Base-by-base conservation (phyloP, 1,140 invertebrate genomes). In the Papilio dardanus region DNA sequence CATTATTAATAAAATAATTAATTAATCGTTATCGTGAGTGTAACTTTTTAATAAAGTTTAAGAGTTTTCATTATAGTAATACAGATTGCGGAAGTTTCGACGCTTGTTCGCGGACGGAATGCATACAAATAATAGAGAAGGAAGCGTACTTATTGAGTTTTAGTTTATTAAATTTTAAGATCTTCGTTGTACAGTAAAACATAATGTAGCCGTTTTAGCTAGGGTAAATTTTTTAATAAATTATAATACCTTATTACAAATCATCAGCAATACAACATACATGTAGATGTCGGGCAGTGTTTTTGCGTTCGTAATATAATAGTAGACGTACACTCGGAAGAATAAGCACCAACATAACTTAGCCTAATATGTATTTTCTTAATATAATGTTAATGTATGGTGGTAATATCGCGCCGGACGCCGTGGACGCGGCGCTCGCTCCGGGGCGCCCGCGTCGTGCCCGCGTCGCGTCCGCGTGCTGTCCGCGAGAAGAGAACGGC, bases 21-120 rank as follows among this genome's bases (percentile, higher is more conserved):
- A 83, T 83, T 81, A 91, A 93, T 93, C 88, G 90, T 93, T 93
- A 93, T 92, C 84, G 90, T 93, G 91, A 88, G 85, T 91, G 90
- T 93, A 93, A 93, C 85, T 86, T 91, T 62, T 91, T 90, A 87
- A 90, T 91, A 88, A 91, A 87, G 82, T 81, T 79, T 90, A 89
- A 87, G 85, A 87, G 80, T 86, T 86, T 88, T 88, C 84, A 85
- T 84, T 86, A 85, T 84, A 86, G 83, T 85, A 74, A 79, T 82
- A 87, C 81, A 81, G 77, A 83, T 79, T 85, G 81, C 74, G 78
- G 80, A 83, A 76, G 58, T 83, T 81, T 89, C 81, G 84, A 81
- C 84, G 89, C 88, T 90, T 92, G 85, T 81, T 58, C 71, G 46
- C 81, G 77, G 83, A 86, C 83, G 82, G 80, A 85, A 85, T 83